Evolutionary conservation across 2,888 invertebrate species (phyloP).

Genomic region (Litoditis marina): DNA sequence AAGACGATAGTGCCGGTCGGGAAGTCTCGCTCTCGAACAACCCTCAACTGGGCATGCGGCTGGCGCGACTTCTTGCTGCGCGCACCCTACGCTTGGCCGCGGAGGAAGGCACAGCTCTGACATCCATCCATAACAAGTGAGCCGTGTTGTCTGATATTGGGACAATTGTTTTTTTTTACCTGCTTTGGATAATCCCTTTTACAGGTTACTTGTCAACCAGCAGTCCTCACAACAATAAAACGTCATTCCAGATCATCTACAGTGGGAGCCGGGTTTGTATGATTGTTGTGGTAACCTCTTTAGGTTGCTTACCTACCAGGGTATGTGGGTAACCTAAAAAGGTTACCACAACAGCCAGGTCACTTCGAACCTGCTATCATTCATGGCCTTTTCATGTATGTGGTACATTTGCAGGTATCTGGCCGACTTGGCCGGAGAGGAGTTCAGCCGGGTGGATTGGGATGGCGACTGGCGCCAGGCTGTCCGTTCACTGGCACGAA

Average conservation of each 20-base stretch:
- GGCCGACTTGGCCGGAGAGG: slow-evolving; percentile 29
- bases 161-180: no score
- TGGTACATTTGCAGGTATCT: slow-evolving; percentile 17
- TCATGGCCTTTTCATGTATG: neutral
- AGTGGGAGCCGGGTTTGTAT: no score
- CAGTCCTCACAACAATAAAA: no score
- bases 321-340: no score
- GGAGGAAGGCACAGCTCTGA: slow-evolving; percentile 25
- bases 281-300: neutral
- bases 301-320: neutral
- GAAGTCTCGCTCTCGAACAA: slow-evolving; percentile 24
- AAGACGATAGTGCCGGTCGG: slow-evolving; percentile 21
- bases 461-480: slow-evolving; percentile 26
- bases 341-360: no score
- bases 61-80: slow-evolving; percentile 29
- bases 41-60: slow-evolving; percentile 18
- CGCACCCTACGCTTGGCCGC: slow-evolving; percentile 24
- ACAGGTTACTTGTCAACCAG: no score
- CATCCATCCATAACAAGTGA: slow-evolving; percentile 21
- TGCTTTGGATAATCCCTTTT: no score
- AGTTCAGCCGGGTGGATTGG: slow-evolving; percentile 30
- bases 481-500: slow-evolving; percentile 25
- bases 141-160: no score
- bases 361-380: neutral
- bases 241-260: no score